Base-by-base conservation (phyloP, 2,888 invertebrate species). In the Antheraea yamamai region DNA sequence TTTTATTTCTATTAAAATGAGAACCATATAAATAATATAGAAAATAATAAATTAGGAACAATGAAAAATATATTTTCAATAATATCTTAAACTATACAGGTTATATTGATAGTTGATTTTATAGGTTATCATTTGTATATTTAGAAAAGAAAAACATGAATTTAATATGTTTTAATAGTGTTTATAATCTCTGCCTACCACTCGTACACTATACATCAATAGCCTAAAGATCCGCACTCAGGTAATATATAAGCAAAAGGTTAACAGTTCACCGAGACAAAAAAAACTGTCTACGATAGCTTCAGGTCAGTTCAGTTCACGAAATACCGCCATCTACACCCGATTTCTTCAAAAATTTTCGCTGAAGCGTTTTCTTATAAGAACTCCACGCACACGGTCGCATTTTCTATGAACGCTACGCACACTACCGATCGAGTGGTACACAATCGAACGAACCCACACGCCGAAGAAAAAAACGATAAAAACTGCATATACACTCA, bases 381-480 rank as follows among this genome's bases (percentile, higher is more conserved):
- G 95, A 95, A 92, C 89, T 85, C 79, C 78, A 47, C 88, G 75
- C 91, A 89, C 91, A 91, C 92, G 72, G 75, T 64, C 72, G 76
- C 80, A 83, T 39, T 68, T 71, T 76, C 75, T 85, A 84, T 86
- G 86, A 86, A 88, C 77, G 81, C 79, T 74, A 83, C 83, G 79
- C 89, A 83, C 87, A 88, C 90, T 82, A 73, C 30, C 73, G 76
- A 66, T 73, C 35, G 64, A 77, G 81, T 77, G 78, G 83, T 82
- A 91, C 89, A 95, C 93, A 94, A 94, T 93, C 91, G 91, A 92
- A 93, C 90, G 90, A 92, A 94, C 94, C 89, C 94, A 94, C 94
- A 94, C 95, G 87, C 83, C 81, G 87, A 91, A 86, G 92, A 93
- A 93, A 94, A 94, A 95, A 94, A 93, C 93, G 92, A 92, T 93